phyloP scores from a whole-genome alignment of 2,888 invertebrate genomes.

The Napeogenes sylphis region DNA sequence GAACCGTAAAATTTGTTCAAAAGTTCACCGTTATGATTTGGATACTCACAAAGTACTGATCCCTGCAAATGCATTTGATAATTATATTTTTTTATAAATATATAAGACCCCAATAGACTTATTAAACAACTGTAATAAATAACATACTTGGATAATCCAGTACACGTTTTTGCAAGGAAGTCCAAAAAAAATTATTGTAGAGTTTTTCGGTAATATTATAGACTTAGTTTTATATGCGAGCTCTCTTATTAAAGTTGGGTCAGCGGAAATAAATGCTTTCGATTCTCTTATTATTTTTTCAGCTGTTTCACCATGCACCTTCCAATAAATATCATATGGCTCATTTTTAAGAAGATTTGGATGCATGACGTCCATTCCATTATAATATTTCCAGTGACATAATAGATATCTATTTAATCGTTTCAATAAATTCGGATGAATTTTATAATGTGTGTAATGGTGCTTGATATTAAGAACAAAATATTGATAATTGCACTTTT shows the following conservation, averaged over 20 bases:
- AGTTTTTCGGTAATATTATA: conserved; percentile 48
- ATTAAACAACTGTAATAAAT: background rate
- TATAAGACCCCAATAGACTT: background rate
- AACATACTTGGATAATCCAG: conserved; percentile 55
- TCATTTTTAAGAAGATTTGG: conserved; percentile 49
- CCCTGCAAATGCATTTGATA: conserved; percentile 42
- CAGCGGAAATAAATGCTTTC: conserved; percentile 44
- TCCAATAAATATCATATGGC: conserved; percentile 60
- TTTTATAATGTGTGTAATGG: conserved; percentile 48
- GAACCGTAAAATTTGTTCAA: conserved; percentile 34
- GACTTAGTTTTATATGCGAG: conserved; percentile 49
- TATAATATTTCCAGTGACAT: conserved; percentile 62
- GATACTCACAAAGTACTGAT: conserved; percentile 46
- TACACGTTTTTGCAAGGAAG: conserved; percentile 44
- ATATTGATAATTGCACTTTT: conserved; percentile 46
- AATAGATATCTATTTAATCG: conserved; percentile 52
- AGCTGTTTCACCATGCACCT: conserved; percentile 57
- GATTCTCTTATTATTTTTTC: conserved; percentile 50
- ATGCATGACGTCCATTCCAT: conserved; percentile 52
- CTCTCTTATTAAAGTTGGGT: conserved; percentile 48
- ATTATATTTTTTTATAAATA: conserved; percentile 1
- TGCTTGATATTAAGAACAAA: conserved; percentile 50
- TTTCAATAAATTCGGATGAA: conserved; percentile 49
- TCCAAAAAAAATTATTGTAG: conserved; percentile 49
- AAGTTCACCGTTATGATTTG: conserved; percentile 44